These are phyloP conservation scores for Caenorhabditis sp. DNA, from an alignment of 2,888 invertebrate species.

Conservation along the genomic window DNA sequence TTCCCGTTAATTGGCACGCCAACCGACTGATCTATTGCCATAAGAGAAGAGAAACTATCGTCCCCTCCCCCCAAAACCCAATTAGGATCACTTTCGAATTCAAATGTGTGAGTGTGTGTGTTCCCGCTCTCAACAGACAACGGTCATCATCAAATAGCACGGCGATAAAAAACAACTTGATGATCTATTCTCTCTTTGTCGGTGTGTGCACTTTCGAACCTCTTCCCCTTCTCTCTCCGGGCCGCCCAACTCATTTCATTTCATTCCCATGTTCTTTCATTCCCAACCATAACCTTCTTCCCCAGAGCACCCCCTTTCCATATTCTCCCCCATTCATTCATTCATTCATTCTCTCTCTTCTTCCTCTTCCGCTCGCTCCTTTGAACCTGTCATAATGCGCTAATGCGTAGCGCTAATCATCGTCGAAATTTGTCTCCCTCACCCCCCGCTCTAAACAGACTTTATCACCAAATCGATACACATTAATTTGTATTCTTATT, in stretches of 20 bases:
- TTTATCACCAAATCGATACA: slow-evolving; percentile 45
- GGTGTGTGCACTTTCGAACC: too few species aligned
- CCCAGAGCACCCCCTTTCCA: too few species aligned
- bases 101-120: not conserved
- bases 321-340: not conserved
- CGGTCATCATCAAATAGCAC: slow-evolving; percentile 7
- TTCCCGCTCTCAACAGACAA: not conserved
- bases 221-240: too few species aligned
- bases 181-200: too few species aligned
- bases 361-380: slow-evolving; percentile 11
- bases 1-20: slow-evolving; percentile 43
- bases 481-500: slow-evolving; percentile 54
- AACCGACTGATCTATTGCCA: slow-evolving; percentile 28
- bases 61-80: slow-evolving; percentile 8
- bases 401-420: slow-evolving; percentile 55
- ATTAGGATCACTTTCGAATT: slow-evolving; percentile 21
- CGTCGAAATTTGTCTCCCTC: slow-evolving; percentile 46
- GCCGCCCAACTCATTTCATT: not conserved
- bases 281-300: not conserved
- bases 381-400: slow-evolving; percentile 61
- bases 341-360: slow-evolving; percentile 6
- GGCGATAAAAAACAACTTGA: slow-evolving; percentile 4
- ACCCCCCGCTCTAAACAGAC: not conserved
- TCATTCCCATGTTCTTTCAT: slow-evolving; percentile 1
- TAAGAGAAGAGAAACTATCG: too few species aligned